Percentiles rank a stretch among this genome's conserved stretches.
Conservation (phyloP, 2,888 invertebrate species). For the Myopa testacea region DNA sequence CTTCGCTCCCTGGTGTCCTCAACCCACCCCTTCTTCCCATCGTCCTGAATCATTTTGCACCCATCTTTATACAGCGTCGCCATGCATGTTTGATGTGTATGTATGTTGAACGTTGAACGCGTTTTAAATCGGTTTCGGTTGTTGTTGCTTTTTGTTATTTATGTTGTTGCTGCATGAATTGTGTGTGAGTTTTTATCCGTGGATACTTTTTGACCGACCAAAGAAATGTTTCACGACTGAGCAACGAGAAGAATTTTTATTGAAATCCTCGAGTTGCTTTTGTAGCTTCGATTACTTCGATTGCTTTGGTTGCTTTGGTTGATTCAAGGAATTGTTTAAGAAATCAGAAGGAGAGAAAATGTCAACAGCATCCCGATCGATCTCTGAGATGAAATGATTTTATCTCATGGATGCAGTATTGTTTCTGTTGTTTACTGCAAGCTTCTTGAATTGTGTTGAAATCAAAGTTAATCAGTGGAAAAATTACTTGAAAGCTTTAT, state of each 20-base stretch:
- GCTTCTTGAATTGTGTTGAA: no score
- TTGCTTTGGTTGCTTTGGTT: neutral
- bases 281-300: neutral
- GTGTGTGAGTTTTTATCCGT: slow-evolving; percentile 59
- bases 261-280: neutral
- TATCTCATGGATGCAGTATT: neutral
- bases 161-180: slow-evolving; percentile 57
- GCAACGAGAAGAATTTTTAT: slow-evolving; percentile 21
- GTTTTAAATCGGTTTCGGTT: slow-evolving; percentile 60
- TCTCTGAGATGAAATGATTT: neutral
- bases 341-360: slow-evolving; percentile 6
- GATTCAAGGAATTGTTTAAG: neutral
- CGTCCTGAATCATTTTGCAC: neutral
- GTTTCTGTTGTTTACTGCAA: no score
- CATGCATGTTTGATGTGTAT: slow-evolving; percentile 57
- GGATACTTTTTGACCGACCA: slow-evolving; percentile 8
- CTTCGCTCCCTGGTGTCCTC: neutral
- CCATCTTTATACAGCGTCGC: slow-evolving; percentile 1
- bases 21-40: neutral
- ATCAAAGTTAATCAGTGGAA: no score
- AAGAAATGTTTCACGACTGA: neutral
- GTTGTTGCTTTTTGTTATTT: slow-evolving; percentile 48
- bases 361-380: slow-evolving; percentile 13
- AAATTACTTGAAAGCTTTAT: no score
- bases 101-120: slow-evolving; percentile 47